Conservation (phyloP, 2,797 vertebrate species). For the Euphonia xanthogaster region DNA sequence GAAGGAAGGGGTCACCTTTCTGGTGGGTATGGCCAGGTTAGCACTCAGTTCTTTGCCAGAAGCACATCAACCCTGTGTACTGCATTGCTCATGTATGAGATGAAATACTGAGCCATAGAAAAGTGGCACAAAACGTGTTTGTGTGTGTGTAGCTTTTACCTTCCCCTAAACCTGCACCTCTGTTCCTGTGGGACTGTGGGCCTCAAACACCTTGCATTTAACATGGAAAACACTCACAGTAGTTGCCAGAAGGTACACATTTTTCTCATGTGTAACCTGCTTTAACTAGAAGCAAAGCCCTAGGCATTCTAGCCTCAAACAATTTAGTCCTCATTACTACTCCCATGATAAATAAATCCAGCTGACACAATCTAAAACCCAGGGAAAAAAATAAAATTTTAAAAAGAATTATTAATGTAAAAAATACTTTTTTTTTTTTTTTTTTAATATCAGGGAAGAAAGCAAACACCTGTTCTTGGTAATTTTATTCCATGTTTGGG, state of each 20-base stretch:
- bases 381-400: not conserved
- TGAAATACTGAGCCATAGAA: not conserved
- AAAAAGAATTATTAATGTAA: not conserved
- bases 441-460: not conserved
- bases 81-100: not conserved
- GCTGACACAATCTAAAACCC: not conserved
- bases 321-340: not conserved
- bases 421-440: not conserved
- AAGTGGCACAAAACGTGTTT: not conserved
- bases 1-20: not conserved
- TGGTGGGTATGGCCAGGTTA: not conserved
- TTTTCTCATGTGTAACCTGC: not conserved
- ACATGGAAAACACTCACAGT: not conserved
- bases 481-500: conserved; percentile 1
- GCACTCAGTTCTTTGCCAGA: not conserved
- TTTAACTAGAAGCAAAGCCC: not conserved
- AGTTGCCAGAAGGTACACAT: not conserved
- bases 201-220: not conserved
- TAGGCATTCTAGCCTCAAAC: not conserved
- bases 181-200: not conserved
- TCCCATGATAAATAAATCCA: not conserved
- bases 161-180: not conserved
- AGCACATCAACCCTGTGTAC: not conserved
- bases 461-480: not conserved
- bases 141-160: not conserved